Evolutionary conservation across 2,113 vertebrate genomes (phyloP), one percentile per base, ranked within the genome.

Genomic region (Rhineura floridana): DNA sequence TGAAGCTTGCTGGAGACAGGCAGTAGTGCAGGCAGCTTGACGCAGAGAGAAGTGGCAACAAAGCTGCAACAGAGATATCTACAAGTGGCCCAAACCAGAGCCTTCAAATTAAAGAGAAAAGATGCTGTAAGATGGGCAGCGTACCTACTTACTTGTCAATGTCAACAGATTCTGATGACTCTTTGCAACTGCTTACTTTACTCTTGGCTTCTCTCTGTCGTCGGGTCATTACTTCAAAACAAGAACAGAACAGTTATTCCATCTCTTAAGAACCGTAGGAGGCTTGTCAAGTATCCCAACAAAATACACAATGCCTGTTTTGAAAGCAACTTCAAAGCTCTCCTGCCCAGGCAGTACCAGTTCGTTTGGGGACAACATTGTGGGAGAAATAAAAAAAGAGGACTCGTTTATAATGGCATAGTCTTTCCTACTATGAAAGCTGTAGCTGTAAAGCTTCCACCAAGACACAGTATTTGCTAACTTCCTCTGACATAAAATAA

Each of bases 141-240:
- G 76, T 80, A 91, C 91, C 87, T 94, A 97, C 97, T 96, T 96
- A 98, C 98, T 96, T 97, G 93, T 90, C 94, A 95, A 39, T 80
- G 84, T 91, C 94, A 86, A 86, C 55, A 69, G 94, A 82, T 3
- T 93, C 3, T 46, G 88, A 92, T 39, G 75, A 52, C 0, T 89
- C 88, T 85, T 85, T 92, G 75, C 69, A 77, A 63, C 81, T 6
- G 72, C 87, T 87, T 69, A 73, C 87, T 94, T 96, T 92, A 73
- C 23, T 94, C 90, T 93, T 90, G 87, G 92, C 93, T 23, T 94
- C 94, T 83, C 95, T 96, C 92, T 91, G 97, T 89, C 91, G 93
- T 6, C 94, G 96, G 11, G 96, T 96, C 91, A 96, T 96, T 83
- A 94, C 95, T 94, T 95, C 73, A 88, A 86, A 95, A 88, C 90